Conservation (phyloP, 2,113 vertebrate genomes). For the Anhinga rufa region DNA sequence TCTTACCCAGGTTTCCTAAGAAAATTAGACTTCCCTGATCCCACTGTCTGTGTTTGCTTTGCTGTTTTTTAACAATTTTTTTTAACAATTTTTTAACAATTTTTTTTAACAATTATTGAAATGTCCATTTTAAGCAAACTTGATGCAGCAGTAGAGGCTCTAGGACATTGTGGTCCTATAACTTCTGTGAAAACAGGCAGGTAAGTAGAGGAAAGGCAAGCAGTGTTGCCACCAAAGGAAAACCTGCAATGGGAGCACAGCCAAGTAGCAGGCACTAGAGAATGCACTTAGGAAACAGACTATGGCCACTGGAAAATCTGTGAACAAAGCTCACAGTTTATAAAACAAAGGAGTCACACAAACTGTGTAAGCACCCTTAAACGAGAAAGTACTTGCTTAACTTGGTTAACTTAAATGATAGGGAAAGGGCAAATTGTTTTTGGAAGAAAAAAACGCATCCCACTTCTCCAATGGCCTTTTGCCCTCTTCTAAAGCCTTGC, state of each 20-base stretch:
- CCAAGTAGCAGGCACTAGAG: background rate
- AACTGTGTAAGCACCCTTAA: background rate
- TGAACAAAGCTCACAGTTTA: background rate
- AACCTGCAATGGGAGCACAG: background rate
- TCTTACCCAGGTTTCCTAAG: background rate
- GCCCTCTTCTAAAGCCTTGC: background rate
- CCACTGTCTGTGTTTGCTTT: background rate
- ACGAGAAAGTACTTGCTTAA: background rate
- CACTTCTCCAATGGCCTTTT: background rate
- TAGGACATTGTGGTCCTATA: background rate
- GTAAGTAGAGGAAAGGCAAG: background rate
- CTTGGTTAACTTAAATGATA: background rate
- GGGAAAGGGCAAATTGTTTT: background rate
- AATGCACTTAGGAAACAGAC: background rate
- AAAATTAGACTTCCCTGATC: background rate
- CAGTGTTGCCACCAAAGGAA: background rate
- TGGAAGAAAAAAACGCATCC: background rate
- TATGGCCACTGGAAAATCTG: background rate
- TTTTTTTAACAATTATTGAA: background rate
- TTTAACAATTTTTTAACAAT: background rate
- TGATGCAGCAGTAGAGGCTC: background rate
- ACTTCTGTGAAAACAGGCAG: background rate
- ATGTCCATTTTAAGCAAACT: background rate
- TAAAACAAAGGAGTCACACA: background rate
- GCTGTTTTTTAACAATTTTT: background rate